These are phyloP conservation scores for Todiramphus saurophagus DNA, from an alignment of 2,113 vertebrate species.

Conservation along the genomic window DNA sequence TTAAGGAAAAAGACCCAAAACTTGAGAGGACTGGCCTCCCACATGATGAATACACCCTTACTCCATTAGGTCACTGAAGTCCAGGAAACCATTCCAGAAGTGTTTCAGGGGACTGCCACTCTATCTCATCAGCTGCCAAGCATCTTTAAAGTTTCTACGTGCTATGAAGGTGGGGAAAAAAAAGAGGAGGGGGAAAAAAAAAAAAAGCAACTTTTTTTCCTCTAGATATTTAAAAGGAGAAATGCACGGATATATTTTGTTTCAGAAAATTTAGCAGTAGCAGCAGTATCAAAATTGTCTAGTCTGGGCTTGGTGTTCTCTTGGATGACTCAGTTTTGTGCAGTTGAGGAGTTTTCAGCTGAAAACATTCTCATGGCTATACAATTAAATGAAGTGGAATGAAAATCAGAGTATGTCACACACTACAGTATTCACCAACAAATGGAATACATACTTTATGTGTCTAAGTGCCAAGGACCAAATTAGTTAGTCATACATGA, in stretches of 20 bases:
- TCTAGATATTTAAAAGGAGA: neutral
- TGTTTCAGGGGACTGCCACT: neutral
- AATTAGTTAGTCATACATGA: neutral
- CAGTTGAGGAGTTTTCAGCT: neutral
- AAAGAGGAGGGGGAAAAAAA: neutral
- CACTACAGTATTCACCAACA: neutral
- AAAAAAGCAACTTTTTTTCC: fast-evolving
- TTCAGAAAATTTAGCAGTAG: neutral
- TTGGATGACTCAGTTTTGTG: neutral
- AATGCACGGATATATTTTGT: neutral
- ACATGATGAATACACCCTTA: neutral
- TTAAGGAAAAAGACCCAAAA: neutral
- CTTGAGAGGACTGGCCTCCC: neutral
- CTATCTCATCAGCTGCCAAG: neutral
- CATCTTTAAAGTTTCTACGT: neutral
- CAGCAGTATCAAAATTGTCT: neutral
- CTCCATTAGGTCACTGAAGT: neutral
- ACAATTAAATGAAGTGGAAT: neutral
- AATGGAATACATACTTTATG: neutral
- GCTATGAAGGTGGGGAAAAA: neutral
- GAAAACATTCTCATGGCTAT: neutral
- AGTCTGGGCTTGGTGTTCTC: neutral
- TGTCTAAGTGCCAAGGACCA: neutral
- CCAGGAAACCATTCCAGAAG: neutral
- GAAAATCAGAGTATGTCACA: neutral